These are phyloP conservation scores for Byasa hedistus DNA, from an alignment of 2,888 invertebrate genomes.

Conservation along the genomic window DNA sequence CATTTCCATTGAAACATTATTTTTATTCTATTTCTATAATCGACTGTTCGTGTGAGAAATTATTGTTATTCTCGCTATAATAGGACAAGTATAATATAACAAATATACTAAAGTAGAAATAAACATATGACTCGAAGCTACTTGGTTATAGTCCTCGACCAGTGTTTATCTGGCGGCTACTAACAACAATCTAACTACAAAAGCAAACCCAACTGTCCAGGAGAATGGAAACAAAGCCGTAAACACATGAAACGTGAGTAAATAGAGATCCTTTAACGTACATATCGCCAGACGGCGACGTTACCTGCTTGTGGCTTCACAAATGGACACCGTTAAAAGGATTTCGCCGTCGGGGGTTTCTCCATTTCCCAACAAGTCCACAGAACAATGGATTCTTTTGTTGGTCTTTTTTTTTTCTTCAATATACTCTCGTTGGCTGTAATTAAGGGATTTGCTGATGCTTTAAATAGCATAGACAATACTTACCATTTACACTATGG, in stretches of 20 bases:
- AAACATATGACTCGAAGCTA: not conserved
- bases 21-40: too few species aligned
- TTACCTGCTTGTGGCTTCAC: conserved; percentile 46
- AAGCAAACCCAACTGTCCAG: conserved; percentile 19
- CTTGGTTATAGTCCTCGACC: not conserved
- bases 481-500: not conserved
- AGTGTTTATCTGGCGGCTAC: not conserved
- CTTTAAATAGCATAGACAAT: conserved; percentile 3
- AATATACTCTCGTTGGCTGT: conserved; percentile 10
- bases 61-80: not conserved
- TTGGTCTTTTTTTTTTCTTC: conserved; percentile 2
- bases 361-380: conserved; percentile 30
- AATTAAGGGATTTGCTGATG: conserved; percentile 14
- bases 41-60: not conserved
- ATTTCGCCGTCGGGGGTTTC: conserved; percentile 47
- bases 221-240: conserved; percentile 13
- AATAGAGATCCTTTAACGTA: conserved; percentile 20
- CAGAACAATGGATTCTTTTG: conserved; percentile 35
- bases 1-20: too few species aligned
- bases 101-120: not conserved
- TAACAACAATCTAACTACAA: conserved; percentile 22
- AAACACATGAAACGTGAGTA: conserved; percentile 23
- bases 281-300: conserved; percentile 37
- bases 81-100: not conserved
- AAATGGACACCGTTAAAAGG: conserved; percentile 46